A percentile compares a stretch with the other conserved stretches of the same genome.
Conservation (phyloP, 2,113 vertebrate species). For the Ictidomys tridecemlineatus region DNA sequence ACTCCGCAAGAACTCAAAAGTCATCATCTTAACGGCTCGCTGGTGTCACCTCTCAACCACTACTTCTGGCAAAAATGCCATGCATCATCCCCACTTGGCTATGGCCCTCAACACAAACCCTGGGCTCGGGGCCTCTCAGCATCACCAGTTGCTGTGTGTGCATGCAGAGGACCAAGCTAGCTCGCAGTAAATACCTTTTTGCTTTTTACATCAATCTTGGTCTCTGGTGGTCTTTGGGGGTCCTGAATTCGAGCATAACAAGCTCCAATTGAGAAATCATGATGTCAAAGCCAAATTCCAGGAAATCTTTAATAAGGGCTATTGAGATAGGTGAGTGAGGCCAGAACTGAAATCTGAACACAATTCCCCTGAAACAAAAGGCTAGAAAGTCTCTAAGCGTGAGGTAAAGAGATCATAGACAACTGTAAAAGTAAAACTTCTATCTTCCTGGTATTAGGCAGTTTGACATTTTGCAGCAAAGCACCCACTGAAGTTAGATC, state of each 20-base stretch:
- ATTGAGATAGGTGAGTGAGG: not conserved
- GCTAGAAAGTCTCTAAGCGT: not conserved
- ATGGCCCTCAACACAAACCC: too few species aligned
- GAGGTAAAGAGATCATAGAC: not conserved
- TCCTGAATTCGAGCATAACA: too few species aligned
- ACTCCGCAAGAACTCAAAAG: too few species aligned
- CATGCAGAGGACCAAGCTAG: fast-evolving
- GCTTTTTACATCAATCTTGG: too few species aligned
- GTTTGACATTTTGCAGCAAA: not conserved
- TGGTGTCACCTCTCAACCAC: too few species aligned
- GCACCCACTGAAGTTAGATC: not conserved
- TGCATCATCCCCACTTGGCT: too few species aligned
- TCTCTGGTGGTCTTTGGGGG: too few species aligned
- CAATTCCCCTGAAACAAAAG: not conserved
- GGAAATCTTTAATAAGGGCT: not conserved
- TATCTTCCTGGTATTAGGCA: not conserved
- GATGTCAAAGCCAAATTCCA: not conserved
- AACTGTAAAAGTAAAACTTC: not conserved
- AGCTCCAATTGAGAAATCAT: conserved; percentile 1
- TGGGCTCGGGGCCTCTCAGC: too few species aligned
- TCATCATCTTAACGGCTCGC: too few species aligned
- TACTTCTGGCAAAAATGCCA: too few species aligned
- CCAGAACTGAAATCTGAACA: not conserved
- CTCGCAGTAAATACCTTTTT: too few species aligned
- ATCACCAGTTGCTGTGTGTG: too few species aligned